Evolutionary conservation across 2,888 invertebrate genomes (phyloP).

Genomic region (Pyrocoelia pectoralis): DNA sequence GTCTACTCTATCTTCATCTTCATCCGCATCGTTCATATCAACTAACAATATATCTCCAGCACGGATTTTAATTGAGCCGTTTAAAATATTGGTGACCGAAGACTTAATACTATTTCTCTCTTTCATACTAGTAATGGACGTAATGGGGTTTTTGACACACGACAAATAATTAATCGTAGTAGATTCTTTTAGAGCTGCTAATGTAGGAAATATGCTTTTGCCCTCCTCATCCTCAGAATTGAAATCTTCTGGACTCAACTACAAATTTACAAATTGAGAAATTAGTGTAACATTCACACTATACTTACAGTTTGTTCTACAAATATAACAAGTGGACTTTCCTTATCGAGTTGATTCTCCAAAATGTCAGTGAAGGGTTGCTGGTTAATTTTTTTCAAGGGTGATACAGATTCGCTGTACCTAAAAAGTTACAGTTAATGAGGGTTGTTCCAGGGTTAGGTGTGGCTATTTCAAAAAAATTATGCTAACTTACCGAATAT

Average conservation of each 20-base stretch:
- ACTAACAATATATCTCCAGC: conserved; percentile 64
- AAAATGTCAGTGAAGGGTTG: conserved; percentile 55
- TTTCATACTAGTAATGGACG: conserved; percentile 63
- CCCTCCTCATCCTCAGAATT: conserved; percentile 55
- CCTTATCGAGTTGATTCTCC: conserved; percentile 37
- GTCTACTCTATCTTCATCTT: conserved; percentile 64
- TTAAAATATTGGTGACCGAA: conserved; percentile 47
- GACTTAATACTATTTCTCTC: conserved; percentile 52
- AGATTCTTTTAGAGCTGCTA: conserved; percentile 55
- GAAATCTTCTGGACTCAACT: conserved; percentile 63
- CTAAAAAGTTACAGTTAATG: conserved; percentile 15
- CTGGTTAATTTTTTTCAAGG: conserved; percentile 53
- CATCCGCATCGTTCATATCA: conserved; percentile 66
- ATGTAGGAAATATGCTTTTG: conserved; percentile 57
- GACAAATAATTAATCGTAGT: conserved; percentile 64
- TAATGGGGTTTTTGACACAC: conserved; percentile 68
- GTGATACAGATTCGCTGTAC: conserved; percentile 50
- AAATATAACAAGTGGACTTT: conserved; percentile 52
- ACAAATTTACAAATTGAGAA: conserved; percentile 35
- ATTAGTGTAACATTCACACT: background rate
- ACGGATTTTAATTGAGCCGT: conserved; percentile 47
- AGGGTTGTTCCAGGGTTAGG: conserved; percentile 29
- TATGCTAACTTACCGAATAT: conserved; percentile 50
- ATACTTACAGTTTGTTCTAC: conserved; percentile 63
- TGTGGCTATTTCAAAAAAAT: conserved; percentile 39